Evolutionary conservation across 2,113 vertebrate genomes (phyloP).

Genomic region (Gnathonemus echidnorhynchus): DNA sequence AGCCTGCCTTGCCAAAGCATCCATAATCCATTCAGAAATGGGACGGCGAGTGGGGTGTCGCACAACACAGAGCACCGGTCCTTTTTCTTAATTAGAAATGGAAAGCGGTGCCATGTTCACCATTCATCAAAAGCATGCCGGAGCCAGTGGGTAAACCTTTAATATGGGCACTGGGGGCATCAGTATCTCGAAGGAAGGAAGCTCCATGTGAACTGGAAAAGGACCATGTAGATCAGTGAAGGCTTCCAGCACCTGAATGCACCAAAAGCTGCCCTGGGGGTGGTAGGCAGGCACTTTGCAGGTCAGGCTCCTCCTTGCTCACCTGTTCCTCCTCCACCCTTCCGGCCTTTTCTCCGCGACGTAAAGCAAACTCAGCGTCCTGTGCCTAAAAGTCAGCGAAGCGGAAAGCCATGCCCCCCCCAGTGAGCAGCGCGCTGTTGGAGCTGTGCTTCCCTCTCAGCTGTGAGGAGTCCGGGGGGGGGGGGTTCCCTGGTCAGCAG

Average conservation of each 20-base stretch:
- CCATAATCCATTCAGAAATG: conserved; percentile 31
- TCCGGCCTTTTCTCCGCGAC: background rate
- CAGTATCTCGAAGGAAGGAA: conserved; percentile 44
- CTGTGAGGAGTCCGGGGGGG: background rate
- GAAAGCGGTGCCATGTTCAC: conserved; percentile 53
- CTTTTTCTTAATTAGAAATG: conserved; percentile 49
- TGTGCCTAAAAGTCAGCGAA: background rate
- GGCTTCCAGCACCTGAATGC: conserved; percentile 44
- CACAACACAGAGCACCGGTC: conserved; percentile 41
- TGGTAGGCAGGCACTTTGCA: too few species aligned
- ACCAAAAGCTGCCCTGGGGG: conserved; percentile 57
- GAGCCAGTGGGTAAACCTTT: conserved; percentile 43
- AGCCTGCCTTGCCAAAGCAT: conserved; percentile 4
- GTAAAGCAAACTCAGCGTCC: background rate
- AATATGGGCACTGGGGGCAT: conserved; percentile 47
- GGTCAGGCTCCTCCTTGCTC: background rate
- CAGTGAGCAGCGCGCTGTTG: background rate
- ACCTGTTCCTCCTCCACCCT: background rate
- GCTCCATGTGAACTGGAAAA: conserved; percentile 46
- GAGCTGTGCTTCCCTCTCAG: background rate
- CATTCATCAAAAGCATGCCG: conserved; percentile 50
- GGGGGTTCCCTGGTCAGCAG: background rate
- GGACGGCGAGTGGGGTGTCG: conserved; percentile 36
- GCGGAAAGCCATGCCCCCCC: background rate
- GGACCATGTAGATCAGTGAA: conserved; percentile 34